Evolutionary conservation across 2,888 invertebrate genomes (phyloP), one percentile per base, ranked within the genome.

Genomic region (Quadroppia sp.): DNA sequence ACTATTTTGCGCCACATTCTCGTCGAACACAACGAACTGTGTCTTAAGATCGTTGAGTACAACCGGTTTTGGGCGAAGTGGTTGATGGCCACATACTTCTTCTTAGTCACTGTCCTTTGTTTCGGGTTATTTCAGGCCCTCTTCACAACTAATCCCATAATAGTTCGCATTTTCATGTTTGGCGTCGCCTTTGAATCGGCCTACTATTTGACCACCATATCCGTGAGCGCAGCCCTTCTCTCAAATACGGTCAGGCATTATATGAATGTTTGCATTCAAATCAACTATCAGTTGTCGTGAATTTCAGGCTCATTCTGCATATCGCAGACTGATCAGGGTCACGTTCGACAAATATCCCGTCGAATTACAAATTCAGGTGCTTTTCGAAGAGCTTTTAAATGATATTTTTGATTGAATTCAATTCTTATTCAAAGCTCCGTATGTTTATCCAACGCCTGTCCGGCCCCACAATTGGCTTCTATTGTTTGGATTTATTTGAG

Each of bases 401-500:
- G 15, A 48, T 48, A 15, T 48, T 15, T 48, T 23, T 42, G 17
- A 30, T 36, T 72, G 25, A 32, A 17, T 4, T 11, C 23, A 42
- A 30, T 73, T n/a, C n/a, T n/a, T n/a, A n/a, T n/a, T n/a, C n/a
- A n/a, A n/a, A 73, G 71, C 36, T 71, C 6, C 74, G 74, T 1
- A 69, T 74, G 69, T 74, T 74, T 28, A 74, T 74, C 50, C 74
- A 74, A 42, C 74, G 74, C 45, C 61, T 64, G 15, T 74, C 74
- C 23, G 74, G 74, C 1, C 70, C 74, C 1, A 45, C 74, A 20
- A 74, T 74, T 13, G 74, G 74, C 9, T 74, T 74, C 50, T 74
- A 74, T 40, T 74, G 74, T 40, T 74, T 71, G 28, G 74, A 74
- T 25, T 32, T 74, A n/a, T 74, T 74, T 72, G 74, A 74, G 30